Conservation (phyloP, 2,888 invertebrate genomes). For the Drosophila nr. perissopoda region DNA sequence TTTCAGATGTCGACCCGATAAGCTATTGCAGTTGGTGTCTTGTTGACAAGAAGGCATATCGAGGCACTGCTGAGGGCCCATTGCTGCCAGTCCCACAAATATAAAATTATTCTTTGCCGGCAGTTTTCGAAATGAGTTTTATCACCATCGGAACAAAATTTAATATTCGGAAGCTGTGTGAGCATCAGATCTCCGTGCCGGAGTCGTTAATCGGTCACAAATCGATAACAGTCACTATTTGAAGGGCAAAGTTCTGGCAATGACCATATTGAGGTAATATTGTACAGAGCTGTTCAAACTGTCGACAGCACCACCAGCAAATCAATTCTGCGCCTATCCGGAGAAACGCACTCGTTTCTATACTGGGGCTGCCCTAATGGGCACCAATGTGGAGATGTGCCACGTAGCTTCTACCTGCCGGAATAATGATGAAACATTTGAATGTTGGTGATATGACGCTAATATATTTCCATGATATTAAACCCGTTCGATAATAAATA, state of each 20-base stretch:
- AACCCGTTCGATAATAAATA: conserved; percentile 41
- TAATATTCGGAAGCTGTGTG: background rate
- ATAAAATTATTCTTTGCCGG: background rate
- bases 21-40: conserved; percentile 23
- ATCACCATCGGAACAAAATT: background rate
- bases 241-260: conserved; percentile 48
- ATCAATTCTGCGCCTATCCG: conserved; percentile 58
- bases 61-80: no score
- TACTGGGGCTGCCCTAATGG: conserved; percentile 44
- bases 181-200: conserved; percentile 32
- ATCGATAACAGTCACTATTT: conserved; percentile 5
- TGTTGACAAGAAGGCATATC: background rate
- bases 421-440: conserved; percentile 27
- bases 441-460: conserved; percentile 11
- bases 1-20: conserved; percentile 53
- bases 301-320: conserved; percentile 33
- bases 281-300: conserved; percentile 29
- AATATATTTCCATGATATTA: conserved; percentile 47
- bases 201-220: conserved; percentile 45
- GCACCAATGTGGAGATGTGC: conserved; percentile 46
- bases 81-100: background rate
- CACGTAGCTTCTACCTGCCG: conserved; percentile 57
- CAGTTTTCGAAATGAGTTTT: background rate
- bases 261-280: conserved; percentile 36
- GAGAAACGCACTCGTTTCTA: conserved; percentile 35